These are phyloP conservation scores for Grammomys surdaster DNA, from an alignment of 2,113 vertebrate genomes.

Conservation along the genomic window DNA sequence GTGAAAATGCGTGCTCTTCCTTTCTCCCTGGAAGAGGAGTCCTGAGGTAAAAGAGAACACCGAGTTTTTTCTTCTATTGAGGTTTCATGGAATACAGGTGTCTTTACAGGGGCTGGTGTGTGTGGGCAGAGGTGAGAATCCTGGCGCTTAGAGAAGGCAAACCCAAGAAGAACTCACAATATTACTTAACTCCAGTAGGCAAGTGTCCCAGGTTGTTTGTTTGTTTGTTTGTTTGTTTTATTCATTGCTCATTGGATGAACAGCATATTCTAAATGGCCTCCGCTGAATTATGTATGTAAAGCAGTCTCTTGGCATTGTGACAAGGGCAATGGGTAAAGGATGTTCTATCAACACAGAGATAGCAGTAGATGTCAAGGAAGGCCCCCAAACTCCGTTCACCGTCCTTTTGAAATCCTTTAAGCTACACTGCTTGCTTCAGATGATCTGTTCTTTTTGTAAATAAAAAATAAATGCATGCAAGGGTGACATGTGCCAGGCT, in stretches of 20 bases:
- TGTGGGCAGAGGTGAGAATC: background rate
- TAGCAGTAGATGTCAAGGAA: background rate
- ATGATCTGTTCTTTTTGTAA: constrained; percentile 31
- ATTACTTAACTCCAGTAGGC: background rate
- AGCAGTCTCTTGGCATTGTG: background rate
- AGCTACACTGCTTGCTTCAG: background rate
- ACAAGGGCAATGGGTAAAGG: background rate
- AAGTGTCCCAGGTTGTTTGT: background rate
- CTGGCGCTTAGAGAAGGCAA: background rate
- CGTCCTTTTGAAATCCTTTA: constrained; percentile 1
- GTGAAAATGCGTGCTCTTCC: background rate
- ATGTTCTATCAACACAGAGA: background rate
- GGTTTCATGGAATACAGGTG: background rate
- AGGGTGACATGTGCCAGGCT: background rate
- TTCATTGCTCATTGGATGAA: background rate
- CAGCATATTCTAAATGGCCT: background rate
- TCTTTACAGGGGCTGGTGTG: background rate
- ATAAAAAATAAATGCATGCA: constrained; percentile 29
- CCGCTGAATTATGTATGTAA: constrained; percentile 7
- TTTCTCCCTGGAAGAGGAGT: background rate
- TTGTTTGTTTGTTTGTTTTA: background rate
- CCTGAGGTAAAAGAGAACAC: background rate
- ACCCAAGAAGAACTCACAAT: background rate
- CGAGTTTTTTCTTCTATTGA: background rate
- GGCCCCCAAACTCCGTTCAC: background rate